phyloP scores from a whole-genome alignment of 2,888 invertebrate species.

The Pseudolycoriella hygida region DNA sequence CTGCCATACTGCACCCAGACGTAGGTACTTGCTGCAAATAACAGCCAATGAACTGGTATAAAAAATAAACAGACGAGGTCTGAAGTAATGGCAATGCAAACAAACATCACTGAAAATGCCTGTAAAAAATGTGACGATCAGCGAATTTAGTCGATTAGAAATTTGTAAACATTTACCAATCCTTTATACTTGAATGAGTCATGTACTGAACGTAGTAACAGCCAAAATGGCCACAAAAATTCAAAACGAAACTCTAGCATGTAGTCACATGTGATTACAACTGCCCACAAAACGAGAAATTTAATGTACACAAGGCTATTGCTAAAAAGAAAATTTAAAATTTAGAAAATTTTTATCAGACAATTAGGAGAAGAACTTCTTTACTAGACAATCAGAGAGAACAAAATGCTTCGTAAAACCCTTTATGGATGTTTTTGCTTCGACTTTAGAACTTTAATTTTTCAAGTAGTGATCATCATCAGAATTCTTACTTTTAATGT shows the following conservation, averaged over 20 bases:
- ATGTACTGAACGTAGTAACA: slow-evolving; percentile 84
- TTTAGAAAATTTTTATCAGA: no score
- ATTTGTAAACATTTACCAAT: slow-evolving; percentile 52
- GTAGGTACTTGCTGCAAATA: slow-evolving; percentile 95
- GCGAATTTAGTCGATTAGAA: no score
- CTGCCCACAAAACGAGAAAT: slow-evolving; percentile 86
- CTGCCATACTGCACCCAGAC: slow-evolving; percentile 83
- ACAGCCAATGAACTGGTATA: slow-evolving; percentile 94
- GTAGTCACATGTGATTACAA: slow-evolving; percentile 89
- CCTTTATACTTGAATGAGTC: slow-evolving; percentile 98
- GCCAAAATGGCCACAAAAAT: slow-evolving; percentile 98
- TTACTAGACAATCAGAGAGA: no score
- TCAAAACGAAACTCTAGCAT: slow-evolving; percentile 97
- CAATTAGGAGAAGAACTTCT: no score
- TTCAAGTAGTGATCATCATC: no score
- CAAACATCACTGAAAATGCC: slow-evolving; percentile 96
- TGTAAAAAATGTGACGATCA: slow-evolving; percentile 29
- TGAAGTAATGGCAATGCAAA: slow-evolving; percentile 92
- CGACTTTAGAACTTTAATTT: no score
- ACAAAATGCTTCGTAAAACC: no score
- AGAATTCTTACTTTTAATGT: no score
- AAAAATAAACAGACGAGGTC: slow-evolving; percentile 98
- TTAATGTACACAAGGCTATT: slow-evolving; percentile 89
- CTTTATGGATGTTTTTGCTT: no score
- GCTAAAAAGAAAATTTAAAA: slow-evolving; percentile 28